A percentile compares a stretch with the other conserved stretches of the same genome.
These are phyloP conservation scores for Takifugu flavidus DNA, from an alignment of 2,113 vertebrate genomes.

Conservation along the genomic window DNA sequence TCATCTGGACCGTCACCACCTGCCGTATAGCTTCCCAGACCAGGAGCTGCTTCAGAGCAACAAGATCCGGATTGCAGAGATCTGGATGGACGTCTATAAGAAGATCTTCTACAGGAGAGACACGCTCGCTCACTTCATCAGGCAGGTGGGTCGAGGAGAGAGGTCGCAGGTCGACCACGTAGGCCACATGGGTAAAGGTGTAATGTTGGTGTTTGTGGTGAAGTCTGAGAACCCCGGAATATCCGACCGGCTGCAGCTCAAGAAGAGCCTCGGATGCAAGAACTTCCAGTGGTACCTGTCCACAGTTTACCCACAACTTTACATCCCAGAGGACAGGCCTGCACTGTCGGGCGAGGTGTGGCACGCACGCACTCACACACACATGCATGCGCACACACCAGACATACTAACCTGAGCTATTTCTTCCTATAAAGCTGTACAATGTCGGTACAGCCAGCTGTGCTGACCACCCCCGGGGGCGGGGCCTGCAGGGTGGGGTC, in stretches of 20 bases:
- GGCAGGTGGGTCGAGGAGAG: conserved; percentile 70
- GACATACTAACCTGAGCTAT: conserved; percentile 1
- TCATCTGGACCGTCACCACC: conserved; percentile 71
- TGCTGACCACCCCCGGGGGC: conserved; percentile 71
- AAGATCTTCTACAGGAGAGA: conserved; percentile 83
- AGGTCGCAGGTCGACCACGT: background rate
- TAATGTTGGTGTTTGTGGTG: background rate
- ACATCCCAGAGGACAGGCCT: conserved; percentile 65
- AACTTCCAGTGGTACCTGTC: conserved; percentile 88
- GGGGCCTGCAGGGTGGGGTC: conserved; percentile 48
- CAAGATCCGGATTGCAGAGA: conserved; percentile 84
- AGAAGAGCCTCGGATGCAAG: conserved; percentile 78
- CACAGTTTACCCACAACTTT: conserved; percentile 80
- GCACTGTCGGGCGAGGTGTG: conserved; percentile 83
- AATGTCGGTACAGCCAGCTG: conserved; percentile 81
- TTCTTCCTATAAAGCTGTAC: conserved; percentile 78
- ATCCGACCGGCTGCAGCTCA: conserved; percentile 77
- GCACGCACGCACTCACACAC: conserved; percentile 11
- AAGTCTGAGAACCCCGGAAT: conserved; percentile 81
- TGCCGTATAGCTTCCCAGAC: conserved; percentile 54
- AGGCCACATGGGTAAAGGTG: too few species aligned
- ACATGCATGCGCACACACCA: conserved; percentile 14
- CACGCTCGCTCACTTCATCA: conserved; percentile 79
- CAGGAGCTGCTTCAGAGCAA: conserved; percentile 75
- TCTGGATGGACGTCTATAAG: conserved; percentile 84